Conservation (phyloP, 2,113 vertebrate species). For the Recurvirostra avosetta region DNA sequence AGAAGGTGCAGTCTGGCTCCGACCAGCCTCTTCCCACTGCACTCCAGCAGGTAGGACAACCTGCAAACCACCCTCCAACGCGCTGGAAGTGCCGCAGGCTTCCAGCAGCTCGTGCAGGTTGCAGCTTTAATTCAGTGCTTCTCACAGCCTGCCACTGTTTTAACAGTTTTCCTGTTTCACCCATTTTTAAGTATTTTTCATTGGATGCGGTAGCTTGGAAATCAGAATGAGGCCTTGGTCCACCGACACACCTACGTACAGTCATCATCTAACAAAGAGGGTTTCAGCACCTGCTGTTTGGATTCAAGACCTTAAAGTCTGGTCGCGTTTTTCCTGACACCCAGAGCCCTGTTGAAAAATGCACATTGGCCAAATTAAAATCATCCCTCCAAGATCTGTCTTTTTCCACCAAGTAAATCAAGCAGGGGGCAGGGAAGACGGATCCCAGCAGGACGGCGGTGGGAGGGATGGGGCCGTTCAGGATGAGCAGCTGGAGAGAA, state of each 20-base stretch:
- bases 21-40: neutral
- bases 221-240: neutral
- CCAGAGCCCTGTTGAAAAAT: neutral
- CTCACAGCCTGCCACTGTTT: neutral
- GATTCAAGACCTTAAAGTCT: neutral
- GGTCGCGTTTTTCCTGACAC: rapidly evolving
- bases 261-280: neutral
- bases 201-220: neutral
- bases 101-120: neutral
- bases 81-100: rapidly evolving
- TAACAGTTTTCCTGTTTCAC: neutral
- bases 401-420: neutral
- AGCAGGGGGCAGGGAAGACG: rapidly evolving
- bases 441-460: neutral
- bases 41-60: neutral
- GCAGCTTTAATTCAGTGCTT: neutral
- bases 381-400: neutral
- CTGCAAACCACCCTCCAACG: rapidly evolving
- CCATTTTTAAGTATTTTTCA: neutral
- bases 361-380: neutral
- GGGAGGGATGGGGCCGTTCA: rapidly evolving
- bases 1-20: neutral
- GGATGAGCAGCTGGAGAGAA: neutral
- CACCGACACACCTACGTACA: neutral
- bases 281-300: neutral